Evolutionary conservation across 2,797 vertebrate species (phyloP), one percentile per base, ranked within the genome.

Genomic region (Enteromius thamalakanensis): DNA sequence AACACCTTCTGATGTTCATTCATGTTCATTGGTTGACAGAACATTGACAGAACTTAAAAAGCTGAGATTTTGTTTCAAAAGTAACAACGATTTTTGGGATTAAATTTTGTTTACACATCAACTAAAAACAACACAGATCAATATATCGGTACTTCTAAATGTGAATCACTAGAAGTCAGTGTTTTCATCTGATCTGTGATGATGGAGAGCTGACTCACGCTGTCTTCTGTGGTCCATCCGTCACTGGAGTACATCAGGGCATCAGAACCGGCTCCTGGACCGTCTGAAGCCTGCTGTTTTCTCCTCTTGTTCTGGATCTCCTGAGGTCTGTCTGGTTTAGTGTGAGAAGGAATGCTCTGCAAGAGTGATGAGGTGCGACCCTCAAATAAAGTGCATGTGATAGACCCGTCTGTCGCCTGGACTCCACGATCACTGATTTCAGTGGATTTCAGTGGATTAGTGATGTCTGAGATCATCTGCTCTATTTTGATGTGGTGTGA

Each of bases 171-270:
- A 14, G 14, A 49, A 17, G 17, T 17, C 47, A 17, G 47, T 17
- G 4, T 19, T 53, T 23, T n/a, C 10, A 23, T 19, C 3, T 1
- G 3, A 55, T n/a, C 3, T 58, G n/a, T 0, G 29, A 49, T 0
- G 29, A 49, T 70, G 40, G 32, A 42, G 11, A 15, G 12, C 11
- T 21, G 10, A 76, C 87, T 88, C 67, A 86, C 87, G 26, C 67
- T 58, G n/a, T 86, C 82, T 11, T 77, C 42, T 42, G 84, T 64
- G 68, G 71, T 47, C 23, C 80, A 83, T 23, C 76, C 76, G 21
- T 86, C 71, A 58, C 65, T 74, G 51, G 58, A 72, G 10, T 32
- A 81, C 58, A 47, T 47, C 3, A 21, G 19, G 4, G 69, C 53
- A 17, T 15, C 42, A 75, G 60, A 79, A 42, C 6, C 34, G 32